Evolutionary conservation across 2,888 invertebrate genomes (phyloP).

Genomic region (Colletes collaris): DNA sequence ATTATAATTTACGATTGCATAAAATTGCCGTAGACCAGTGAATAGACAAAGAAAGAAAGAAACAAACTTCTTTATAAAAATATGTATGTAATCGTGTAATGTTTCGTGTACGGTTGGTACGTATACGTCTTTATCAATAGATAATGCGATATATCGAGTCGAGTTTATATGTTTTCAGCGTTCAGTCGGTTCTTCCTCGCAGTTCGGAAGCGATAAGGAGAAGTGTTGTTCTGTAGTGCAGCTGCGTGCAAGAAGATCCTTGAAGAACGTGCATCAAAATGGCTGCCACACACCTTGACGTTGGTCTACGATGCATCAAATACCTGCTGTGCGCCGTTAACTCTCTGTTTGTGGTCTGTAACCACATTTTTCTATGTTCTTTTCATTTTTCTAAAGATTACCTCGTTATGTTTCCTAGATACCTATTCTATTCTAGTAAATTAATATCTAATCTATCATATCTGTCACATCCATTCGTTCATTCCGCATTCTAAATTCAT

Average conservation of each 20-base stretch:
- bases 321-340: slow-evolving; percentile 88
- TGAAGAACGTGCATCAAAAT: slow-evolving; percentile 67
- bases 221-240: slow-evolving; percentile 46
- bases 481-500: too few species aligned
- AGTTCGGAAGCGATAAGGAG: slow-evolving; percentile 27
- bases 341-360: slow-evolving; percentile 87
- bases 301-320: slow-evolving; percentile 87
- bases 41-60: background rate
- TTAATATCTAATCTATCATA: background rate
- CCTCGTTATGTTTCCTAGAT: background rate
- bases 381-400: slow-evolving; percentile 3
- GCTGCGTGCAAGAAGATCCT: slow-evolving; percentile 48
- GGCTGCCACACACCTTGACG: slow-evolving; percentile 83
- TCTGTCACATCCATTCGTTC: too few species aligned
- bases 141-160: slow-evolving; percentile 51
- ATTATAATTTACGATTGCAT: background rate
- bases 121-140: slow-evolving; percentile 50
- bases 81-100: background rate
- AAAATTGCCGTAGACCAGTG: background rate
- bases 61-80: slow-evolving; percentile 3
- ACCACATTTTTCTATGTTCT: slow-evolving; percentile 12
- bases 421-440: background rate
- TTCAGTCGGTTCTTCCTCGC: slow-evolving; percentile 44
- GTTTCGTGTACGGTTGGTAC: slow-evolving; percentile 34
- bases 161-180: slow-evolving; percentile 46